Evolutionary conservation across 2,113 vertebrate genomes (phyloP).

Genomic region (Lamprologus speciosus): DNA sequence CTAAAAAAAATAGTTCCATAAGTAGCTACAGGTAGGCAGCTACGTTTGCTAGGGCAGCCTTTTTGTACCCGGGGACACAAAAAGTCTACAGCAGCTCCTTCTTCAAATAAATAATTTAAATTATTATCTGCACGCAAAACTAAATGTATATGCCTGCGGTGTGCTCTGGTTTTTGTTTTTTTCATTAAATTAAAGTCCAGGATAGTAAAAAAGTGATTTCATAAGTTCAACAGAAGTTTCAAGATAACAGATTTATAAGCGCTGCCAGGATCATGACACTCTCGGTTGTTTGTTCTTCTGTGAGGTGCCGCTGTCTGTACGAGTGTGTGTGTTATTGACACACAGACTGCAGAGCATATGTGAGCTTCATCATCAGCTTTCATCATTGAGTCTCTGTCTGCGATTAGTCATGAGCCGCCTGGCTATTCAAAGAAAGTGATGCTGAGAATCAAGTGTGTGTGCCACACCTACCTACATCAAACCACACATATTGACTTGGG

Average conservation of each 20-base stretch:
- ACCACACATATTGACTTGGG: neutral
- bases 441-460: neutral
- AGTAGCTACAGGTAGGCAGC: neutral
- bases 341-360: constrained; percentile 24
- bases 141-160: neutral
- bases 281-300: neutral
- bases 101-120: neutral
- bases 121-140: neutral
- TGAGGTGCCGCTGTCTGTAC: neutral
- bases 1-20: neutral
- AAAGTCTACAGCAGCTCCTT: neutral
- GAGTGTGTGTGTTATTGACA: neutral
- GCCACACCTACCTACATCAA: neutral
- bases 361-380: neutral
- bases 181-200: neutral
- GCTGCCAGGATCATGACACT: neutral
- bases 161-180: neutral
- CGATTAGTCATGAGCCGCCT: neutral
- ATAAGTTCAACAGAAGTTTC: neutral
- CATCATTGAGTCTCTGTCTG: neutral
- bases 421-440: neutral
- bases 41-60: neutral
- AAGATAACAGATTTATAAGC: neutral
- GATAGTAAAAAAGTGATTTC: neutral
- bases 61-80: neutral